Evolutionary conservation across 2,113 vertebrate species (phyloP).

Genomic region (Aphyosemion australe): DNA sequence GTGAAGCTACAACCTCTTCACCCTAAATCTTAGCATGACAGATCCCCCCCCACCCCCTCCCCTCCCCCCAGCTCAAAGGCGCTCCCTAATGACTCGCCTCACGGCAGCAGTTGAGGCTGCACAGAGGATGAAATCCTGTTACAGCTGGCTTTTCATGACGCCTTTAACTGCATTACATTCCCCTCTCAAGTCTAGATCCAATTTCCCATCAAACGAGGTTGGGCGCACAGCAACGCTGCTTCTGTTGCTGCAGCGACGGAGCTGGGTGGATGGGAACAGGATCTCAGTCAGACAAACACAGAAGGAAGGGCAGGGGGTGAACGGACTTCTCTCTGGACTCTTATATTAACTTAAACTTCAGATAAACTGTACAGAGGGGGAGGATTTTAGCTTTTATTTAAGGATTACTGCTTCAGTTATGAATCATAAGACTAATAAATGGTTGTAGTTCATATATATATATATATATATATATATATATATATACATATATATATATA

Average conservation of each 20-base stretch:
- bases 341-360: slow-evolving; percentile 18
- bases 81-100: slow-evolving; percentile 69
- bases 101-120: slow-evolving; percentile 53
- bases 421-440: not conserved
- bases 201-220: slow-evolving; percentile 69
- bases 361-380: not conserved
- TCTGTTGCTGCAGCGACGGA: slow-evolving; percentile 16
- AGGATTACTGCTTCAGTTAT: not conserved
- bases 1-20: not conserved
- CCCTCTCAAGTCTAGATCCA: slow-evolving; percentile 69
- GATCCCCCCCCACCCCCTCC: not conserved
- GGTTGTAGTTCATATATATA: too few relatives aligned
- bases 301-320: not conserved
- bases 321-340: slow-evolving; percentile 33
- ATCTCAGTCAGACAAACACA: slow-evolving; percentile 46
- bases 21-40: too few relatives aligned
- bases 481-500: too few relatives aligned
- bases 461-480: too few relatives aligned
- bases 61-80: slow-evolving; percentile 4
- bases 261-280: slow-evolving; percentile 55
- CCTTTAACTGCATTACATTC: slow-evolving; percentile 72
- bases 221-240: slow-evolving; percentile 33
- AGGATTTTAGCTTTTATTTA: not conserved
- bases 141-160: slow-evolving; percentile 71
- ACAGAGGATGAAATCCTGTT: slow-evolving; percentile 71